Base-by-base conservation (phyloP, 2,888 invertebrate species). In the Nomada fucata region DNA sequence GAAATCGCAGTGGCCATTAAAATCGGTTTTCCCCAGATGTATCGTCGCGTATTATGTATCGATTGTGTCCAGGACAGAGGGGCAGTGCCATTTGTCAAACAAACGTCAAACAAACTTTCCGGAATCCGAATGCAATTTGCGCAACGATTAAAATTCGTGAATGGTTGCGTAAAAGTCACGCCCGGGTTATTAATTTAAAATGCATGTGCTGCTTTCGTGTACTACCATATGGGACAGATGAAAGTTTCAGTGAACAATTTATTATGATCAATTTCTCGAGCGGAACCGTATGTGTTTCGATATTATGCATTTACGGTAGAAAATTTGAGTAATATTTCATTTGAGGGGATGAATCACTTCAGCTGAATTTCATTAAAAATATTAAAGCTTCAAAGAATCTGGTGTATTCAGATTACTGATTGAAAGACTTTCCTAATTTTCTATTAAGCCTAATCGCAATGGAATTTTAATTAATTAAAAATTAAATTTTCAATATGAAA, bases 41-140 rank as follows among this genome's bases (percentile, higher is more conserved):
- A 47, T 42, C 47, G 74, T 59, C 47, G 76, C 60, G 63, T 42
- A 61, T 68, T 55, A 63, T n/a, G 69, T 18, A 44, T 70, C 55
- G 71, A 76, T 67, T 50, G 52, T 70, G 29, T 36, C 59, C 53
- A 57, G 61, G 67, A 74, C 23, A 15, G 50, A 52, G 68, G 60
- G 52, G 65, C 42, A 15, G 29, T 18, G 47, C 68, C 78, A 65
- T 87, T 83, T 80, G 75, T 87, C 87, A 85, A 55, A 15, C 64
- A 61, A 72, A 76, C 69, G 80, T 71, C 83, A 83, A 85, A 83
- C 77, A 84, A 69, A 53, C 23, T 65, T 29, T 42, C 57, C 47
- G 64, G 73, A 69, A 80, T 80, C 55, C 42, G 55, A 20, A 26
- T 60, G 42, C 18, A 18, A 53, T 67, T 81, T 36, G 20, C 29